phyloP scores from a whole-genome alignment of 2,797 vertebrate genomes.

The Anguilla obscura region DNA sequence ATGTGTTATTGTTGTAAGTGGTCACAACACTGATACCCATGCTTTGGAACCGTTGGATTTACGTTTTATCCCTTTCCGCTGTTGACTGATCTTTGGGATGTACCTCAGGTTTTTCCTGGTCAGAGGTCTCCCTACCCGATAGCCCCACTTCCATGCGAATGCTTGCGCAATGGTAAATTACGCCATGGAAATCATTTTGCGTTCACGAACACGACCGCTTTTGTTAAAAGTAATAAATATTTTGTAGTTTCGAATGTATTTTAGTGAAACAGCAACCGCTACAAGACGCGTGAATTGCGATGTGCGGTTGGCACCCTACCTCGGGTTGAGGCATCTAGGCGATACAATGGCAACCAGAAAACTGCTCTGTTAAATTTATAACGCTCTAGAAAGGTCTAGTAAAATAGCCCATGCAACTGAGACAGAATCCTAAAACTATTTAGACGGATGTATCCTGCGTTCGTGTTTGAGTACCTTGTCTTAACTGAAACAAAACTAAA shows the following conservation, averaged over 20 bases:
- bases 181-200: background rate
- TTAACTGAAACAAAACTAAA: background rate
- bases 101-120: background rate
- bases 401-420: background rate
- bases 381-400: background rate
- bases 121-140: background rate
- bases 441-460: background rate
- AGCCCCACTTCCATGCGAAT: background rate
- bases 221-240: background rate
- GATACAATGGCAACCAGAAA: background rate
- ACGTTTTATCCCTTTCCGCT: background rate
- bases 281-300: background rate
- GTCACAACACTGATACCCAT: background rate
- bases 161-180: background rate
- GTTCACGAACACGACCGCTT: background rate
- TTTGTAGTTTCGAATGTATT: background rate
- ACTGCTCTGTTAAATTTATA: background rate
- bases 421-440: background rate
- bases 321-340: background rate
- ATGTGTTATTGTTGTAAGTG: background rate
- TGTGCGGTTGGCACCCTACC: background rate
- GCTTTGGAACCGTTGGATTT: background rate
- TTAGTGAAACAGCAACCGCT: background rate
- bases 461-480: background rate
- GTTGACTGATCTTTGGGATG: background rate